Conservation (phyloP, 2,797 vertebrate species). For the Rhyacichthys aspro region DNA sequence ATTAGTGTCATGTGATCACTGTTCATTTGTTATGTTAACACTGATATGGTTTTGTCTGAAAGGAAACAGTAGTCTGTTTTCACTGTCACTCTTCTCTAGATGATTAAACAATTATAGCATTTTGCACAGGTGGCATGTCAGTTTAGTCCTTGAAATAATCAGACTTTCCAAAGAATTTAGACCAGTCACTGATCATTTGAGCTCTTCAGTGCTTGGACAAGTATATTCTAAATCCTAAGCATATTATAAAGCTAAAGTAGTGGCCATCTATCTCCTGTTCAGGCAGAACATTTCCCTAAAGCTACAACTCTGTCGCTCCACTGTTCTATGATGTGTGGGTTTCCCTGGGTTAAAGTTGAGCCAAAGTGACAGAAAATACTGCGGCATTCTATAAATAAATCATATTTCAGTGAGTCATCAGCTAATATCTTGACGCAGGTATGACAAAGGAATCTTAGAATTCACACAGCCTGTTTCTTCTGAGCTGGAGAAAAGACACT, state of each 20-base stretch:
- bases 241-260: neutral
- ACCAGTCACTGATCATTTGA: too few relatives aligned
- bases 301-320: neutral
- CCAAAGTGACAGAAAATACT: slow-evolving; percentile 53
- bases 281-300: slow-evolving; percentile 11
- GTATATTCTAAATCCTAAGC: too few relatives aligned
- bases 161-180: too few relatives aligned
- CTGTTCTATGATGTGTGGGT: slow-evolving; percentile 36
- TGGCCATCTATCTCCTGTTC: neutral
- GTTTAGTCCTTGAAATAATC: too few relatives aligned
- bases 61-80: slow-evolving; percentile 1
- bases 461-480: slow-evolving; percentile 1
- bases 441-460: slow-evolving; percentile 29
- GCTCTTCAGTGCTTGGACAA: too few relatives aligned
- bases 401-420: slow-evolving; percentile 58
- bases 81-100: neutral
- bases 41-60: slow-evolving; percentile 1
- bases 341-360: slow-evolving; percentile 42
- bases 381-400: slow-evolving; percentile 63
- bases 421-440: slow-evolving; percentile 12
- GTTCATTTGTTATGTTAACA: neutral
- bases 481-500: neutral
- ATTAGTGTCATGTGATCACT: neutral
- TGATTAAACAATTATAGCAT: too few relatives aligned
- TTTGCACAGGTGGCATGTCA: too few relatives aligned